Percentiles rank a stretch among this genome's conserved stretches.
Conservation (phyloP, 1,140 invertebrate genomes). For the Laupala kohalensis region DNA sequence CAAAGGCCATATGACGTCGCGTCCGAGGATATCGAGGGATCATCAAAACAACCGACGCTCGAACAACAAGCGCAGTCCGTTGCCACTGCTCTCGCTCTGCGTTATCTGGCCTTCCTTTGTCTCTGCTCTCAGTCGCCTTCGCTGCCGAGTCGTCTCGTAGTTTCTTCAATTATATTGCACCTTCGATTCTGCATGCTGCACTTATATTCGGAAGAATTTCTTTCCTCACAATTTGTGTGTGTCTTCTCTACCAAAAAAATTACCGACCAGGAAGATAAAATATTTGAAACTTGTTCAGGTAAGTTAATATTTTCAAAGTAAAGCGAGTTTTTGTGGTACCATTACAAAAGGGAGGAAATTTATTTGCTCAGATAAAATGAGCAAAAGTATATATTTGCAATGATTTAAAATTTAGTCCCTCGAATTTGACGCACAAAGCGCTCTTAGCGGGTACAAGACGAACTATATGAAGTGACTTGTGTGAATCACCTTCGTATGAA, state of each 20-base stretch:
- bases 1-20: background rate
- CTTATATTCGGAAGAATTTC: background rate
- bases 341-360: too few relatives aligned
- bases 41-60: background rate
- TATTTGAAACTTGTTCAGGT: background rate
- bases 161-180: too few relatives aligned
- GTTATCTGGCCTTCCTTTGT: background rate
- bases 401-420: too few relatives aligned
- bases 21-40: background rate
- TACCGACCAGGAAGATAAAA: background rate
- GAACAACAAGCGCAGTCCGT: background rate
- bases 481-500: too few relatives aligned
- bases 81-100: background rate
- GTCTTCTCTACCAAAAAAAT: background rate
- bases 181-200: background rate
- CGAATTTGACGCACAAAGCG: too few relatives aligned
- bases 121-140: background rate
- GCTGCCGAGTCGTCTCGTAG: background rate
- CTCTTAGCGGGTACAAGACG: too few relatives aligned
- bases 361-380: too few relatives aligned
- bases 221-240: background rate
- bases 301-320: too few relatives aligned
- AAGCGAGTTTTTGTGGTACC: too few relatives aligned
- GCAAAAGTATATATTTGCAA: too few relatives aligned
- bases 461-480: too few relatives aligned